Base-by-base conservation (phyloP, 53 echinoderm and acorn worm genomes). In the Holothuria leucospilota region DNA sequence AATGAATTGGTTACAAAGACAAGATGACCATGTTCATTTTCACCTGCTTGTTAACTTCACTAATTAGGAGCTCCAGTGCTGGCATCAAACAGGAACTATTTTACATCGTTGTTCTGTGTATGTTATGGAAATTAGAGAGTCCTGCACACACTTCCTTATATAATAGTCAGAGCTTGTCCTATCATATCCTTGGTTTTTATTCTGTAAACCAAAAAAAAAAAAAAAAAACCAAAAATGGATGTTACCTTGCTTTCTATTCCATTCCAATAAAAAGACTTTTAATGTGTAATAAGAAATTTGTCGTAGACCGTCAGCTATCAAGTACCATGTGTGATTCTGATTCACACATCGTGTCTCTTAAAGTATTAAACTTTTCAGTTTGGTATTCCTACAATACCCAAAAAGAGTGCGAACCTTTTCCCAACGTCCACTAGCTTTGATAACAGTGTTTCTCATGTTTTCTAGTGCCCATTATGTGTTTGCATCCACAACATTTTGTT, bases 21-120 rank as follows among this genome's bases (percentile, higher is more conserved):
- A 39, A 41, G 6, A 56, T 1, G 18, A 56, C 15, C 0, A 56
- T 4, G 18, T 18, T 18, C n/a, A 24, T 39, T 74, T n/a, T 88
- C 26, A 96, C 97, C 89, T 95, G 95, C 53, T 91, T 90, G 34
- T 97, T 95, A 86, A 92, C 91, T 68, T 83, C 68, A 71, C 95
- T 97, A 86, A 97, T n/a, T 91, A 40, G 95, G 93, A 51, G 29
- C 86, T 11, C 94, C 97, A 3, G 90, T 93, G 15, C 91, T 80
- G 12, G 94, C 87, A 78, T 97, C 95, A 13, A n/a, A 95, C 84
- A 38, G 98, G 95, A 87, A 91, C 93, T 66, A 95, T 91, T 75
- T 95, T 95, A 56, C 91, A 90, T 38, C 98, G 59, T 81, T 97
- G 98, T 86, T 97, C 98, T 0, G 98, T 94, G 94, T 97, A 97